phyloP scores from a whole-genome alignment of 2,888 invertebrate species.

The Diarsia dahlii region DNA sequence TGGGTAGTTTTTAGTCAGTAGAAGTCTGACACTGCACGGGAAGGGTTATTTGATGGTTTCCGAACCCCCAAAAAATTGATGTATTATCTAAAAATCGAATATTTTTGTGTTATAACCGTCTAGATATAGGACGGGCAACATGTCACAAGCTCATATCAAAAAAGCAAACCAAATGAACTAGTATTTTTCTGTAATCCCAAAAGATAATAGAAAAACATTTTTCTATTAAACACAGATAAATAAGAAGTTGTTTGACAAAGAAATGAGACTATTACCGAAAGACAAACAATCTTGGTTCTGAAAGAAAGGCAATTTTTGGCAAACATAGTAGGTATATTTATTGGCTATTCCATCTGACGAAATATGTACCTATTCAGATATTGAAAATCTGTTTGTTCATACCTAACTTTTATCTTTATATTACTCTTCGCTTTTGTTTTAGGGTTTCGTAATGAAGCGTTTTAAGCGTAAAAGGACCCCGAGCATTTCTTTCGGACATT shows the following conservation, averaged over 20 bases:
- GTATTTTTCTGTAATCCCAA: constrained; percentile 17
- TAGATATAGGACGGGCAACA: not conserved
- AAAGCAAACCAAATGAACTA: not conserved
- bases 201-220: constrained; percentile 46
- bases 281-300: constrained; percentile 52
- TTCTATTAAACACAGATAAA: constrained; percentile 53
- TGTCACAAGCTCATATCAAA: not conserved
- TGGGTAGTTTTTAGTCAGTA: no score
- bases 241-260: constrained; percentile 53
- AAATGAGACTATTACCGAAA: constrained; percentile 54
- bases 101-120: no score
- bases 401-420: constrained; percentile 11
- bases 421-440: constrained; percentile 1
- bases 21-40: no score
- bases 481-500: not conserved
- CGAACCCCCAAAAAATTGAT: no score
- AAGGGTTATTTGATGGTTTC: no score
- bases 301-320: constrained; percentile 53
- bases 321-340: constrained; percentile 34
- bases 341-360: constrained; percentile 34
- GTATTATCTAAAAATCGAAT: no score
- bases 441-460: not conserved
- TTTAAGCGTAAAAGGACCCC: not conserved
- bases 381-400: constrained; percentile 40
- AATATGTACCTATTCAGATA: constrained; percentile 43